Base-by-base conservation (phyloP, 2,888 invertebrate species). In the Hemistola chrysoprasaria region DNA sequence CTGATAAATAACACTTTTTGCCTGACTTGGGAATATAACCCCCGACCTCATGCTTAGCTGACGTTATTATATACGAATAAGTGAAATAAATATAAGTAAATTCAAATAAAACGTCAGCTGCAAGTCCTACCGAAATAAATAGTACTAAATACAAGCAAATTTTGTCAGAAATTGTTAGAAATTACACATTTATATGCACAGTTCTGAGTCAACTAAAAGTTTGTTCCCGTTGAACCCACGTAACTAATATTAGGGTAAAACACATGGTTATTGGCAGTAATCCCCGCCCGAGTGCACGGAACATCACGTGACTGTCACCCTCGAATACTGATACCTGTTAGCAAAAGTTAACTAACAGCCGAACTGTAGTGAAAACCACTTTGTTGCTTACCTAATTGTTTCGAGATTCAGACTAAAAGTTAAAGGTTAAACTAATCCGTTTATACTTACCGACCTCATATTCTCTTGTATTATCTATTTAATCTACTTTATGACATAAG, bases 301-400 rank as follows among this genome's bases (percentile, higher is more conserved):
- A 78, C 63, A 64, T 79, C 68, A 76, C 77, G 78, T 79, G 79
- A 78, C 77, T 55, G 56, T 70, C 63, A 65, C 64, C 66, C 61
- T 57, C 53, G 31, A 42, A 50, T 56, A 53, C 47, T 53, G 38
- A 49, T 43, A 51, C 42, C 54, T 44, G 36, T 25, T 27, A 25
- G 21, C 24, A 40, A 37, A 29, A 31, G 35, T 49, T 43, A 21
- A 25, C 8, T 44, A 38, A 24, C 16, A 36, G 45, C 53, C 59
- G 47, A 58, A 53, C 52, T 45, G 52, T 48, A 55, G 54, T 44
- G 47, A 43, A 56, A 55, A 60, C 46, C 53, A 23, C 39, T 36
- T 33, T 32, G 36, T 32, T 29, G 24, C 36, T 45, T 40, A 36
- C 44, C 26, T 40, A 45, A 45, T 45, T 45, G 45, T 40, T 45